Conservation (phyloP, 2,888 invertebrate genomes). For the Plagodis pulveraria region DNA sequence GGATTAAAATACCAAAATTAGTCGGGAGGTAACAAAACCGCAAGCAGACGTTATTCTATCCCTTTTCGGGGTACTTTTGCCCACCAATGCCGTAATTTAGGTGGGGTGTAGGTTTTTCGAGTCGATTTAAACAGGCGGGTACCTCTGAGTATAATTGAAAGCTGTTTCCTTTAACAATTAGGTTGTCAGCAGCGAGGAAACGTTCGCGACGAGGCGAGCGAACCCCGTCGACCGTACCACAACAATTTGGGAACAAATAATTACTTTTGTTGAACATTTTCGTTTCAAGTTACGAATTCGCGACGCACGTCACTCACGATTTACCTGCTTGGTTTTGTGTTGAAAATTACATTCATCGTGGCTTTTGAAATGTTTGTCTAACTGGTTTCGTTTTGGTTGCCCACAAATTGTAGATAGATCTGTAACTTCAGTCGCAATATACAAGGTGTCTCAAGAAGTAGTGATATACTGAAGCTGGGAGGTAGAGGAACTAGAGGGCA, state of each 20-base stretch:
- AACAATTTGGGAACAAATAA: constrained; percentile 64
- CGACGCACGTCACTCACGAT: constrained; percentile 50
- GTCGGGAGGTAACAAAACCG: constrained; percentile 49
- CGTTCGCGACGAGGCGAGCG: constrained; percentile 36
- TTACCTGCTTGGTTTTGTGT: constrained; percentile 37
- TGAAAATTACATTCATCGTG: constrained; percentile 42
- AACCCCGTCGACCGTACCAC: constrained; percentile 41
- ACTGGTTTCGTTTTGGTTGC: constrained; percentile 24
- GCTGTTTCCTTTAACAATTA: constrained; percentile 67
- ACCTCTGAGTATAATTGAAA: constrained; percentile 61
- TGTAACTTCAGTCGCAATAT: neutral
- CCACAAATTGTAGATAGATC: neutral
- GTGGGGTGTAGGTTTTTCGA: constrained; percentile 48
- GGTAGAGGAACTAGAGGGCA: too few species aligned
- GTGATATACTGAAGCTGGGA: too few species aligned
- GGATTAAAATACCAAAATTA: constrained; percentile 62
- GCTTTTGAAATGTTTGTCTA: constrained; percentile 28
- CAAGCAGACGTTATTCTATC: constrained; percentile 53
- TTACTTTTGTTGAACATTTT: constrained; percentile 62
- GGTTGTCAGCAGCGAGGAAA: constrained; percentile 55
- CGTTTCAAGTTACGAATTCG: constrained; percentile 48
- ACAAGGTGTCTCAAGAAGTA: too few species aligned
- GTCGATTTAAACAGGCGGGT: constrained; percentile 50
- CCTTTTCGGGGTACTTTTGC: constrained; percentile 45
- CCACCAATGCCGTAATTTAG: constrained; percentile 51